A percentile compares a stretch with the other conserved stretches of the same genome.
Evolutionary conservation across 1,140 invertebrate genomes (phyloP).

Genomic region (Formica selysi): DNA sequence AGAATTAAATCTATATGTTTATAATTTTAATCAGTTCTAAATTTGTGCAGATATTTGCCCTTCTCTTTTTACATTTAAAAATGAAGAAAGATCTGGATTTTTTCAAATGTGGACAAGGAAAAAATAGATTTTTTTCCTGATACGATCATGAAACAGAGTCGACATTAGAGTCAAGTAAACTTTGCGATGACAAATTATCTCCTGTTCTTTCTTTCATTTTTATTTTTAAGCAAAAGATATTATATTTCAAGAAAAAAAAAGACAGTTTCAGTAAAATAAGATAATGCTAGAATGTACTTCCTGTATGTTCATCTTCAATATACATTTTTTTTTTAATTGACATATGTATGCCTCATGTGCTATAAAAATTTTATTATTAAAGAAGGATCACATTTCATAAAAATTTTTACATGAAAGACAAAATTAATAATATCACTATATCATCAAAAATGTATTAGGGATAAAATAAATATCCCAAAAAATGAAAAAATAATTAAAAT

Average conservation of each 20-base stretch:
- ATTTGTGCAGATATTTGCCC: slow-evolving; percentile 32
- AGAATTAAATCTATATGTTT: slow-evolving; percentile 25
- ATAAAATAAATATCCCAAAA: background rate
- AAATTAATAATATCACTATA: background rate
- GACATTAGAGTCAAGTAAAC: slow-evolving; percentile 4
- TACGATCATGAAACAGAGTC: background rate
- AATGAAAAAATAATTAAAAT: background rate
- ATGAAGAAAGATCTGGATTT: background rate
- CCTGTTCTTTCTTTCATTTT: background rate
- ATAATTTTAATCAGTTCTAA: slow-evolving; percentile 9
- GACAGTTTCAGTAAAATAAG: slow-evolving; percentile 24
- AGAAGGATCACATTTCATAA: background rate
- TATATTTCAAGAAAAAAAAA: slow-evolving; percentile 11
- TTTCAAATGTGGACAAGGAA: background rate
- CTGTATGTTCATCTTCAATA: background rate
- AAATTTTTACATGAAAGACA: background rate
- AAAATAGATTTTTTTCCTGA: slow-evolving; percentile 9
- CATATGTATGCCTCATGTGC: background rate
- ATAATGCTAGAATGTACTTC: background rate
- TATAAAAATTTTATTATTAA: background rate
- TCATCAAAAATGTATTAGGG: too few relatives aligned
- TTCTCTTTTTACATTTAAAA: background rate
- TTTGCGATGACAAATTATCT: background rate
- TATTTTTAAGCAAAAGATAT: background rate
- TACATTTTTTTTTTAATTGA: background rate